A percentile compares a stretch with the other conserved stretches of the same genome.
Conservation (phyloP, 2,797 vertebrate species). For the Ceryle rudis region DNA sequence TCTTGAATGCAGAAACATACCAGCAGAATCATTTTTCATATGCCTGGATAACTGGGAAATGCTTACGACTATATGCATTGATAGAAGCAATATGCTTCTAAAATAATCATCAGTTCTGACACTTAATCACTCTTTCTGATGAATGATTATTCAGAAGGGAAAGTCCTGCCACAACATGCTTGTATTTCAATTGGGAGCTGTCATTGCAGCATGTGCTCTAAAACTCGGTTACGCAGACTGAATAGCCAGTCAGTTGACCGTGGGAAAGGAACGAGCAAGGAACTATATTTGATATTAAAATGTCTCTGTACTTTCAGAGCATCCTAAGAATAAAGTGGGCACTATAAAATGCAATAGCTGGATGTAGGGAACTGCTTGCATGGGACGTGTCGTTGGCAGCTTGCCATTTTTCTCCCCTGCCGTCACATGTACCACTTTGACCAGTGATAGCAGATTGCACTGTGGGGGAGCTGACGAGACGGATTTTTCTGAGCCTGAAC, state of each 20-base stretch:
- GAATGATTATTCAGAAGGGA: slow-evolving; percentile 11
- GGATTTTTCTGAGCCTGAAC: background rate
- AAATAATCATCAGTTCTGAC: slow-evolving; percentile 14
- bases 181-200: background rate
- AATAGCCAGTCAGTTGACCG: background rate
- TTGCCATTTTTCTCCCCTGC: background rate
- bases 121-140: slow-evolving; percentile 19
- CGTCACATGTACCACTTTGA: background rate
- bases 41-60: background rate
- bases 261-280: background rate
- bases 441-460: background rate
- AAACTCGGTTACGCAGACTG: background rate
- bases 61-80: background rate
- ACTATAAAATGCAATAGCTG: background rate
- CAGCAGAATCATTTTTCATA: background rate
- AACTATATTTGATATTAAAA: background rate
- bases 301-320: background rate
- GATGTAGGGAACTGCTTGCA: background rate
- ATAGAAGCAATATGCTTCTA: slow-evolving; percentile 2
- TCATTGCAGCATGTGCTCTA: background rate
- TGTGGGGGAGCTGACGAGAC: background rate
- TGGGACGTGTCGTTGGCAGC: background rate
- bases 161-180: slow-evolving; percentile 34
- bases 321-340: background rate
- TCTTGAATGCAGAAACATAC: background rate